Evolutionary conservation across 2,797 vertebrate species (phyloP), one percentile per base, ranked within the genome.

Genomic region (Ceryle rudis): DNA sequence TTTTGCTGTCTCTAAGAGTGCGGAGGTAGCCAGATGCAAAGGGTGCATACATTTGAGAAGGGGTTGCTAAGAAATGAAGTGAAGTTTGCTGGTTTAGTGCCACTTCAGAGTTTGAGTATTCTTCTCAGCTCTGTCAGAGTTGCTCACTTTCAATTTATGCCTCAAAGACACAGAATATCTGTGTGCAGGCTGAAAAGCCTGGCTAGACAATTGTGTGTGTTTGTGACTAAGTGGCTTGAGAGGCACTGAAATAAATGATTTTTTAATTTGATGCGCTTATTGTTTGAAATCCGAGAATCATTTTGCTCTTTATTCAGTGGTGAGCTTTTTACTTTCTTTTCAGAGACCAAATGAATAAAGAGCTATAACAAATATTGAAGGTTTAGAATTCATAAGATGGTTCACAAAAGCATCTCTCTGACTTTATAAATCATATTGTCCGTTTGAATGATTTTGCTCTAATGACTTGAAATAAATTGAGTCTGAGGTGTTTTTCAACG

Each of bases 391-490:
- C 89, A 41, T 81, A 70, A 75, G 87, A 17, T 49, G 37, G 55
- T 28, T 79, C 57, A 72, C 49, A 41, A 77, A 95, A 95, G 60
- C 77, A 33, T 55, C 71, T 93, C 67, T 79, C 57, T 23, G 60
- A 73, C 73, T 94, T 89, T 81, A 86, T 94, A 89, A 90, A 85
- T 92, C 78, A 85, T 46, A 92, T 80, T 85, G 86, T 66, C 81
- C 21, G 0, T 92, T 93, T 0, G 1, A 94, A 89, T 95, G 73
- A 89, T 89, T 89, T 91, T 85, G 55, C 41, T 96, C 62, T 93
- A 93, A 96, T 90, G 81, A 89, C 84, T 93, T 87, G 75, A 87
- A 88, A 81, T 64, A 85, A 86, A 95, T 92, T 81, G 69, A 91
- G 69, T 57, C 89, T 79, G 92, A 93, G 75, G 60, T 85, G 57